phyloP scores from a whole-genome alignment of 2,797 vertebrate species.

The Scomberomorus guttatus region DNA sequence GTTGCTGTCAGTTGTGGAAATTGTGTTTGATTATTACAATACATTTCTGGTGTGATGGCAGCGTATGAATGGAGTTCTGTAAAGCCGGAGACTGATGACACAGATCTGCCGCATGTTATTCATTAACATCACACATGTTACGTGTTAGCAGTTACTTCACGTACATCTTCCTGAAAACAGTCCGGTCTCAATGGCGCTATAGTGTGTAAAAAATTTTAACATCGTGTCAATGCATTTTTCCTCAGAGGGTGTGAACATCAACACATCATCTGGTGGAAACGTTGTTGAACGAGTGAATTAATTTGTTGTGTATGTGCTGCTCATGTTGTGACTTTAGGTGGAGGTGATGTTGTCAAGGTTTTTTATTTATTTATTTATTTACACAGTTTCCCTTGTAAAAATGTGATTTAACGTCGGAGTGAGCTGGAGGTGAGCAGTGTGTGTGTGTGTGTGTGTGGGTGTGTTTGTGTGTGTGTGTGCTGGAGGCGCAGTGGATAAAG shows the following conservation, averaged over 20 bases:
- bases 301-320: conserved; percentile 27
- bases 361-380: too few relatives aligned
- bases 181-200: conserved; percentile 29
- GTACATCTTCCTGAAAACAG: conserved; percentile 43
- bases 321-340: conserved; percentile 37
- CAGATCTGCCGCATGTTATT: conserved; percentile 60
- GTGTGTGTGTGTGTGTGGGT: conserved; percentile 54
- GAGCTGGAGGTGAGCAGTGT: conserved; percentile 61
- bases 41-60: conserved; percentile 42
- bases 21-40: conserved; percentile 59
- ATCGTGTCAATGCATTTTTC: conserved; percentile 22
- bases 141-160: conserved; percentile 58
- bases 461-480: conserved; percentile 37
- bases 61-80: conserved; percentile 56
- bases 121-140: conserved; percentile 73
- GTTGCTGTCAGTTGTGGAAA: conserved; percentile 58
- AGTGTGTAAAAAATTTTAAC: conserved; percentile 43
- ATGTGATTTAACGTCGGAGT: conserved; percentile 51
- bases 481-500: conserved; percentile 32
- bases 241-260: conserved; percentile 62
- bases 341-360: conserved; percentile 44
- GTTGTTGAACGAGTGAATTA: conserved; percentile 37
- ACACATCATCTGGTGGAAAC: conserved; percentile 55
- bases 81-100: conserved; percentile 54
- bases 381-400: conserved; percentile 33